phyloP scores from a whole-genome alignment of 2,797 vertebrate species.

The Pangasius djambal region DNA sequence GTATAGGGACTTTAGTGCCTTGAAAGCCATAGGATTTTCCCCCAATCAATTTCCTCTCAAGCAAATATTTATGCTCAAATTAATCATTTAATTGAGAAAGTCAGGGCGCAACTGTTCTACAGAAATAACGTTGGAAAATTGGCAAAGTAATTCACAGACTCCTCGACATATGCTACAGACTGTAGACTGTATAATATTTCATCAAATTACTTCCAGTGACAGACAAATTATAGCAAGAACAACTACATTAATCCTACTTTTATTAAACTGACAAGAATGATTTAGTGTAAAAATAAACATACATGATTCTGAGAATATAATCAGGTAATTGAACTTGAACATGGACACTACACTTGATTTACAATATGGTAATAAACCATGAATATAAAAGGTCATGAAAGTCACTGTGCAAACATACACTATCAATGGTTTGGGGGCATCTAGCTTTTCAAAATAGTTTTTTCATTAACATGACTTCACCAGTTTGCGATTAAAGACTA shows the following conservation, averaged over 20 bases:
- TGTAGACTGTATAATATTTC: neutral
- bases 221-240: constrained; percentile 10
- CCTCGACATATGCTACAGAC: neutral
- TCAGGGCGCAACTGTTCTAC: neutral
- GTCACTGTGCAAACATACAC: constrained; percentile 4
- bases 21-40: neutral
- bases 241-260: constrained; percentile 36
- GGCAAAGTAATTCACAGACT: too few species aligned
- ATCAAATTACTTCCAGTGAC: neutral
- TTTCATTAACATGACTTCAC: neutral
- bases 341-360: constrained; percentile 31
- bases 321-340: neutral
- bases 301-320: constrained; percentile 22
- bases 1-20: neutral
- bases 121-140: neutral
- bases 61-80: neutral
- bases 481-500: neutral
- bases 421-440: neutral
- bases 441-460: neutral
- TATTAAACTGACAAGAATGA: constrained; percentile 41
- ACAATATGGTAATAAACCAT: constrained; percentile 25
- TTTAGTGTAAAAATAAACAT: constrained; percentile 18
- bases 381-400: constrained; percentile 30
- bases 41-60: neutral
- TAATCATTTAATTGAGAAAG: neutral